Evolutionary conservation across 2,888 invertebrate species (phyloP).

Genomic region (Pterostichus niger): DNA sequence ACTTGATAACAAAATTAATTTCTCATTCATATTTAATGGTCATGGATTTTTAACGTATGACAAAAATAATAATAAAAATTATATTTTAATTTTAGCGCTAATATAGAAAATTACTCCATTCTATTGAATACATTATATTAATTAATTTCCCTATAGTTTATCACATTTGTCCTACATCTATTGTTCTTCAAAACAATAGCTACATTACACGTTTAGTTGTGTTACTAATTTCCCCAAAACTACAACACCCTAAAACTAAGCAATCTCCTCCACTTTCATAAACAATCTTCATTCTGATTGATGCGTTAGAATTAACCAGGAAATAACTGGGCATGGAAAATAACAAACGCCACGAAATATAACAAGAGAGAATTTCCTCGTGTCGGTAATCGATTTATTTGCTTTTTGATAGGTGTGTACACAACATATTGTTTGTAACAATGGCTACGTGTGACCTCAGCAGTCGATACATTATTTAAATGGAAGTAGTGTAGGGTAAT

Average conservation of each 20-base stretch:
- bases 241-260: background rate
- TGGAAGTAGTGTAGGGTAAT: constrained; percentile 2
- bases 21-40: no score
- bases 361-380: background rate
- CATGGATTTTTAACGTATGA: no score
- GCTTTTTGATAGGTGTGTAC: background rate
- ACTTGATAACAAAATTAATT: no score
- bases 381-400: constrained; percentile 22
- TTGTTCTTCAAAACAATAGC: constrained; percentile 11
- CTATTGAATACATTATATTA: constrained; percentile 14
- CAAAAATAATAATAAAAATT: no score
- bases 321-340: no score
- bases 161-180: background rate
- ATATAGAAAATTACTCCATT: background rate
- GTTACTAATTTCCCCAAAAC: constrained; percentile 15
- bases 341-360: no score
- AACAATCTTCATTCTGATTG: background rate
- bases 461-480: constrained; percentile 31
- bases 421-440: constrained; percentile 18
- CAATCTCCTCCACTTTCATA: background rate
- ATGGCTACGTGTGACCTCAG: background rate
- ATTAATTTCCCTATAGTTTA: constrained; percentile 25
- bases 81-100: no score
- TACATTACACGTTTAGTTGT: constrained; percentile 10
- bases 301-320: no score